Percentiles rank a stretch among this genome's conserved stretches.
phyloP scores from a whole-genome alignment of 2,797 vertebrate species.

The Malurus leucopterus region DNA sequence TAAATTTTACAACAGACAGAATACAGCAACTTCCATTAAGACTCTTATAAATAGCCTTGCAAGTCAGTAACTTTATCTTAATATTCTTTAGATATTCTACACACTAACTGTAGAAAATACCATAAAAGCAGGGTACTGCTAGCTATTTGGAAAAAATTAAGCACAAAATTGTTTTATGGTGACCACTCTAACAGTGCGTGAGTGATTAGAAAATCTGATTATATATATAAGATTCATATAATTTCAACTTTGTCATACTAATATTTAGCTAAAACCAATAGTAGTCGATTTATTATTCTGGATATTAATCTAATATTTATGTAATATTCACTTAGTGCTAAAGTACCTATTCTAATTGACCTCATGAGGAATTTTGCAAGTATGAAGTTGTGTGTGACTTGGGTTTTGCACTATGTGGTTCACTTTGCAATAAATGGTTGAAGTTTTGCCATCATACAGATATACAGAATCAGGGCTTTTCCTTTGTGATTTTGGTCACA shows the following conservation, averaged over 20 bases:
- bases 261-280: constrained; percentile 9
- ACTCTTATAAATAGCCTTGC: background rate
- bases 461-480: background rate
- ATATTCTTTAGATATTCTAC: background rate
- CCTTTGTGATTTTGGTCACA: background rate
- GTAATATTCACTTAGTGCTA: background rate
- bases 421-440: background rate
- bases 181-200: background rate
- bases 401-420: background rate
- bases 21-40: background rate
- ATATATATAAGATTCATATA: background rate
- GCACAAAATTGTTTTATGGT: background rate
- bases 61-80: background rate
- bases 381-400: background rate
- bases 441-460: background rate
- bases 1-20: background rate
- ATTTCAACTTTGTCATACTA: background rate
- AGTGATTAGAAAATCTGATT: background rate
- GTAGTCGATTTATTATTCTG: background rate
- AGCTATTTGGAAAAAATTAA: background rate
- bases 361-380: background rate
- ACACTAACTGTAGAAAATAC: background rate
- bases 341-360: background rate
- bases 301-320: background rate
- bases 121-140: background rate